phyloP scores from a whole-genome alignment of 2,113 vertebrate species.

The Boleophthalmus pectinirostris region DNA sequence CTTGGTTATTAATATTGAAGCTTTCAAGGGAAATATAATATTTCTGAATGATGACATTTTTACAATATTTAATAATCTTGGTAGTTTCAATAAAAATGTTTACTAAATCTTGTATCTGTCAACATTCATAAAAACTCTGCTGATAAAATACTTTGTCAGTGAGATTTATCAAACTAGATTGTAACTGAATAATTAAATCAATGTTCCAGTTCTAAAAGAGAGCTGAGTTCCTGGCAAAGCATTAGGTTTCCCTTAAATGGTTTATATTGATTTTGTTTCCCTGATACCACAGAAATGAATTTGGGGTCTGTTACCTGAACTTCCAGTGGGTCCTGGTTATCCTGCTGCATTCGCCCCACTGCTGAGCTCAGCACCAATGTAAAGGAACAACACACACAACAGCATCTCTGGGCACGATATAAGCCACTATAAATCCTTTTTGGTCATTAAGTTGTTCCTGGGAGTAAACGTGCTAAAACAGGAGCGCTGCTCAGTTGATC shows the following conservation, averaged over 20 bases:
- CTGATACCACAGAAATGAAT: no score
- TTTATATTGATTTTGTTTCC: not conserved
- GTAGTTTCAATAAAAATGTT: not conserved
- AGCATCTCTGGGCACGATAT: slow-evolving; percentile 34
- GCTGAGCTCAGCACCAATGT: slow-evolving; percentile 60
- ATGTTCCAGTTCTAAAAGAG: not conserved
- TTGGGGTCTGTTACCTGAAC: slow-evolving; percentile 27
- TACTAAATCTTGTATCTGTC: not conserved
- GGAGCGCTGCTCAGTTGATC: slow-evolving; percentile 47
- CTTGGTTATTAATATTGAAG: not conserved
- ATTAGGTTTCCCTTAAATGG: not conserved
- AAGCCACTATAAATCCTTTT: slow-evolving; percentile 65
- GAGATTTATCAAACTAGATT: not conserved
- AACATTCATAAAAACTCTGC: not conserved
- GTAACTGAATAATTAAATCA: not conserved
- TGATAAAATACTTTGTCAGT: not conserved
- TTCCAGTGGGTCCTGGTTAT: slow-evolving; percentile 54
- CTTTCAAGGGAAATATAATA: not conserved
- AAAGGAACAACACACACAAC: slow-evolving; percentile 24
- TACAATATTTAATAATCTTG: not conserved
- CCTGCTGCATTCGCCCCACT: slow-evolving; percentile 34
- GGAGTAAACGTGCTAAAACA: slow-evolving; percentile 48
- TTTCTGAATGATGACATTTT: not conserved
- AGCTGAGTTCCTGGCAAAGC: not conserved
- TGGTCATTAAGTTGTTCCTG: slow-evolving; percentile 65